Base-by-base conservation (phyloP, 2,888 invertebrate genomes). In the Eupithecia subumbrata region DNA sequence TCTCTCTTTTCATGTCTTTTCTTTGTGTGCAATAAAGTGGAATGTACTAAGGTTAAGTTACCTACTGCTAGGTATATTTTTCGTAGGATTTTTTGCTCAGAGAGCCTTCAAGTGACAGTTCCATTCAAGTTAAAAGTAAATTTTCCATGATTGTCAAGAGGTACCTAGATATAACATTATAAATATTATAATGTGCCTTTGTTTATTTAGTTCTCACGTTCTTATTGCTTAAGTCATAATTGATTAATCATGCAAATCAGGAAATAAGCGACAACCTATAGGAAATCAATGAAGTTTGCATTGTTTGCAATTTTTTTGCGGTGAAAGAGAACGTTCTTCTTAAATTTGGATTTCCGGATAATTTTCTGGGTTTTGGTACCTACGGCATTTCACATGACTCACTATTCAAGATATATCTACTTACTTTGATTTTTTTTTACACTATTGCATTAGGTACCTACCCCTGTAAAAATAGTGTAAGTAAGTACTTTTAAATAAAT, bases 121-220 rank as follows among this genome's bases (percentile, higher is more conserved):
- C 11, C 69, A 48, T 64, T 34, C 2, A 30, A 34, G 64, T 18
- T 34, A 69, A 18, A 52, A 52, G 34, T 12, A 25, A 52, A 34
- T 69, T 69, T 69, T 69, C 69, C 56, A 37, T 64, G 48, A 16
- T 40, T 63, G 14, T 45, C 45, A 48, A 14, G 63, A 52, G 45
- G 63, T 69, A n/a, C n/a, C n/a, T n/a, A 66, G 30, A 64, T 66
- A 73, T 1, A 48, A 48, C 64, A 16, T 22, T 72, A 72, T 18
- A 2, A 48, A 48, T 52, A 16, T 22, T 72, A 72, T 18, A 43
- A 52, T 68, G 73, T 48, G 67, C 22, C 72, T 43, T 76, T 79
- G 77, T 76, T 77, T 76, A 43, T 25, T 56, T 56, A 71, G 70
- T 84, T 85, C 85, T 76, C 85, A 85, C 84, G 82, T 73, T 74